phyloP scores from a whole-genome alignment of 2,113 vertebrate species.

The Anas platyrhynchos region DNA sequence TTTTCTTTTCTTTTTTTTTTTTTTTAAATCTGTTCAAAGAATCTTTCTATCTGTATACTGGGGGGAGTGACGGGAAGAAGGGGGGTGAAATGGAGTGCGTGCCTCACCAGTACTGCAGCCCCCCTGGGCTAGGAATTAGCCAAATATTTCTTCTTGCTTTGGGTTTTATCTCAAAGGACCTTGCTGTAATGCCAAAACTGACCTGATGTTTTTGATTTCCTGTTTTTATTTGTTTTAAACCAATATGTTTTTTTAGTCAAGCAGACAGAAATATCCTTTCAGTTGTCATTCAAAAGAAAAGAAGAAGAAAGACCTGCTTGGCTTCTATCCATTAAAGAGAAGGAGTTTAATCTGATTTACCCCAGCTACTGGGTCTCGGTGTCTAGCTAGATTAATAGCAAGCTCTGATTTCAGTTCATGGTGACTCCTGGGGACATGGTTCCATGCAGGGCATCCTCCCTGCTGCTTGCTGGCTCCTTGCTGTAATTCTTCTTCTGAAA shows the following conservation, averaged over 20 bases:
- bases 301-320: neutral
- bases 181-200: neutral
- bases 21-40: neutral
- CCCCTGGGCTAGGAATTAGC: neutral
- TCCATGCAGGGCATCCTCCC: neutral
- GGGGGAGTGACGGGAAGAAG: neutral
- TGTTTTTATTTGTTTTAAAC: neutral
- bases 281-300: neutral
- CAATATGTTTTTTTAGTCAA: neutral
- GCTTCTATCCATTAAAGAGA: conserved; percentile 29
- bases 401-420: conserved; percentile 43
- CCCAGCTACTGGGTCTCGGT: neutral
- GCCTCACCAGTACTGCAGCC: neutral
- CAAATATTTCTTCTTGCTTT: neutral
- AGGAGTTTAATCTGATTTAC: conserved; percentile 69
- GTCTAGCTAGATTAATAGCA: conserved; percentile 60
- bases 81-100: neutral
- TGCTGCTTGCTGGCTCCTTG: neutral
- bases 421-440: neutral
- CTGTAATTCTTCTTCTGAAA: neutral
- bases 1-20: neutral
- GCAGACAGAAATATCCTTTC: neutral
- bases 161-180: neutral
- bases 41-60: accelerated
- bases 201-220: neutral